Percentiles rank a stretch among this genome's conserved stretches.
Evolutionary conservation across 2,113 vertebrate genomes (phyloP).

Genomic region (Ptyas mucosa): DNA sequence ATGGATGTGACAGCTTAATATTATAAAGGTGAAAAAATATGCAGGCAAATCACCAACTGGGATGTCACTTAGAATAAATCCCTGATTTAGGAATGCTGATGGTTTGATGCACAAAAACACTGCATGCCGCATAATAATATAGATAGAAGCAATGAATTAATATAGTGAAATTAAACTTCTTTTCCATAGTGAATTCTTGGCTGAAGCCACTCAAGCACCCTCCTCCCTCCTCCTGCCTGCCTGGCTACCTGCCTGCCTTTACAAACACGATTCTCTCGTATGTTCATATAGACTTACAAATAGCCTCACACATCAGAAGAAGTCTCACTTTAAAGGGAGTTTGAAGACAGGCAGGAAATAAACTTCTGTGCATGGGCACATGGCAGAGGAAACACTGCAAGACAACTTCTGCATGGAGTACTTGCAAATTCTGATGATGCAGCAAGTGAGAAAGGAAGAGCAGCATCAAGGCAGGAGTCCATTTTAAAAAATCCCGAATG

Average conservation of each 20-base stretch:
- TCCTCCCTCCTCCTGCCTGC: background rate
- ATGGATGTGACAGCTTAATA: background rate
- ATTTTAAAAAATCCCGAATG: background rate
- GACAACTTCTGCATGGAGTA: background rate
- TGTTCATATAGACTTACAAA: background rate
- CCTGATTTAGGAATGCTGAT: background rate
- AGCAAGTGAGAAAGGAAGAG: background rate
- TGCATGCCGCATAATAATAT: background rate
- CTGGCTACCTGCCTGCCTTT: background rate
- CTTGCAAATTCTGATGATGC: background rate
- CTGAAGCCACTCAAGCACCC: background rate
- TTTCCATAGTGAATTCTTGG: background rate
- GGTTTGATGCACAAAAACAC: background rate
- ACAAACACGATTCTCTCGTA: background rate
- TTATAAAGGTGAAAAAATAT: background rate
- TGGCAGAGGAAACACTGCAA: background rate
- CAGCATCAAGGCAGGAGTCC: background rate
- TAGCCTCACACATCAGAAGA: background rate
- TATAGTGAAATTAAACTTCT: background rate
- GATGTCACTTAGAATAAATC: background rate
- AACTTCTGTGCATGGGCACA: background rate
- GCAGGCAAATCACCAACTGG: background rate
- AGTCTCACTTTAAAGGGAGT: background rate
- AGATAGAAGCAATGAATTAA: background rate
- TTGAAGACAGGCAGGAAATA: background rate